phyloP scores from a whole-genome alignment of 2,113 vertebrate species.

The Pholis gunnellus region DNA sequence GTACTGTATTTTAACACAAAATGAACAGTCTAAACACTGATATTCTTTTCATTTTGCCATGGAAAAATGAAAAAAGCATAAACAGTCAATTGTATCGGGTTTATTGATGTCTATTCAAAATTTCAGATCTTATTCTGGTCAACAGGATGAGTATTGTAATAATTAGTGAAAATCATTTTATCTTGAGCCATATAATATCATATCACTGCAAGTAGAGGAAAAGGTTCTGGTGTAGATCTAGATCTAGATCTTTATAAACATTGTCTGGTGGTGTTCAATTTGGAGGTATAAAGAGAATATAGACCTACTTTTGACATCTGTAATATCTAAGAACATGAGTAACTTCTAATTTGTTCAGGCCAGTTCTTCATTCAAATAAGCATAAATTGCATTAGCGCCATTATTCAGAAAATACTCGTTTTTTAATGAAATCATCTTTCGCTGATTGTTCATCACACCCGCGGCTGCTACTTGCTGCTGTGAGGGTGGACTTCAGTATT shows the following conservation, averaged over 20 bases:
- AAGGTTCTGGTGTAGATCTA: too few species aligned
- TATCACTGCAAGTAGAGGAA: neutral
- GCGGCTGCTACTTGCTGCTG: neutral
- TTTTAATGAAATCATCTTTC: neutral
- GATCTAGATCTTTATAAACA: too few species aligned
- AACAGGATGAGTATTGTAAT: too few species aligned
- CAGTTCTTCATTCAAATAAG: neutral
- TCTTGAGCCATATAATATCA: too few species aligned
- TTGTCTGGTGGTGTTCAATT: neutral
- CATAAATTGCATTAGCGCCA: neutral
- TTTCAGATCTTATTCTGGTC: too few species aligned
- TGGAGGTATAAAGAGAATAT: neutral
- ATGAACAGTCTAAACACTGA: too few species aligned
- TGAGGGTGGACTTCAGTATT: conserved; percentile 45
- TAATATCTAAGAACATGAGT: neutral
- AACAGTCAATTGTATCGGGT: too few species aligned
- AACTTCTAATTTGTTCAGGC: neutral
- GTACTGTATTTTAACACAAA: neutral
- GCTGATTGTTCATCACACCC: neutral
- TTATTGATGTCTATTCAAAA: too few species aligned
- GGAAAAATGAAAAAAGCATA: too few species aligned
- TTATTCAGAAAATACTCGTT: neutral
- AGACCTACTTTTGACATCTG: neutral
- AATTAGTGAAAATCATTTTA: too few species aligned
- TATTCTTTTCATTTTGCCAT: too few species aligned